These are phyloP conservation scores for Berghia stephanieae DNA, from an alignment of 1,140 invertebrate genomes.

Conservation along the genomic window DNA sequence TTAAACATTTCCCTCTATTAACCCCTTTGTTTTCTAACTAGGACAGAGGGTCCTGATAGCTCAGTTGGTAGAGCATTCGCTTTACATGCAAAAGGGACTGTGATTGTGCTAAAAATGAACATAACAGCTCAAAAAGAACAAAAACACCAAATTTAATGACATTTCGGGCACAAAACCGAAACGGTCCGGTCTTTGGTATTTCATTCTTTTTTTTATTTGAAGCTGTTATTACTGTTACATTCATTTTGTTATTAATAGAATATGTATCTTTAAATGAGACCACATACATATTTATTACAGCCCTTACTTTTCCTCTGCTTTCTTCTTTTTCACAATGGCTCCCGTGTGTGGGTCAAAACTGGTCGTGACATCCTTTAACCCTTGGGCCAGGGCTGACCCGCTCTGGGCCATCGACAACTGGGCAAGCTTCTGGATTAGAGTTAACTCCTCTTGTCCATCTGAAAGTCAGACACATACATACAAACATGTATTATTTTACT, in stretches of 20 bases:
- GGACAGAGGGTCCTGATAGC: no score
- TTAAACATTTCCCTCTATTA: no score
- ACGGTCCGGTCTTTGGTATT: background rate
- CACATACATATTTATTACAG: background rate
- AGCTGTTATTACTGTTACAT: background rate
- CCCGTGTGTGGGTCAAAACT: slow-evolving; percentile 60
- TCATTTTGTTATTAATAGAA: background rate
- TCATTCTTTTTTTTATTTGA: background rate
- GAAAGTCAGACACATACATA: background rate
- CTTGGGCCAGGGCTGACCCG: slow-evolving; percentile 42
- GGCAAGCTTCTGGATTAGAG: slow-evolving; percentile 57
- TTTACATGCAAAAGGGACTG: no score
- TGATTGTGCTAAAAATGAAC: no score
- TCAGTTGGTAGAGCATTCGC: no score
- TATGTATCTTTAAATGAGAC: background rate
- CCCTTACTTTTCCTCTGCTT: background rate
- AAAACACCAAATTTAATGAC: background rate
- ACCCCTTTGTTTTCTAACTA: no score
- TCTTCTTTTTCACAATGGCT: slow-evolving; percentile 34
- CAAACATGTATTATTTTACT: no score
- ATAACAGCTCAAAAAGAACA: no score
- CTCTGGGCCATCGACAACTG: slow-evolving; percentile 47
- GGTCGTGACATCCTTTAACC: no score
- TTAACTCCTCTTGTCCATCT: slow-evolving; percentile 26
- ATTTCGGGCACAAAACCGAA: background rate